Evolutionary conservation across 2,113 vertebrate species (phyloP).

Genomic region (Apeltes quadracus): DNA sequence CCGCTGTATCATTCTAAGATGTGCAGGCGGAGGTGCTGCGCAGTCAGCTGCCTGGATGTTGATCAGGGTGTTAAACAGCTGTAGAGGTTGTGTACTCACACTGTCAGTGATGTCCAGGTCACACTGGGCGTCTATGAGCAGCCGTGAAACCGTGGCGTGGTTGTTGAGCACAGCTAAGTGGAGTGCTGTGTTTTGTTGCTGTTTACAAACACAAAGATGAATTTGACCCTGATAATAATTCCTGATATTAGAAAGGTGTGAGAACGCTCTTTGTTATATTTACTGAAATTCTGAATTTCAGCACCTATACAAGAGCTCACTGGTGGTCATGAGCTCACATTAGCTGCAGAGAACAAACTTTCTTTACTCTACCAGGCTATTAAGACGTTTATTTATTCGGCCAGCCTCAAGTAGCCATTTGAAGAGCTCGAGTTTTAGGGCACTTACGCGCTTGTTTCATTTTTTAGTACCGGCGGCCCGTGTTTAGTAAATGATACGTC

Average conservation of each 20-base stretch:
- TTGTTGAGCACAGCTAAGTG: constrained; percentile 85
- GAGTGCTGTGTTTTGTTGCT: constrained; percentile 83
- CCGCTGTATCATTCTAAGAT: not conserved
- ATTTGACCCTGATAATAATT: not conserved
- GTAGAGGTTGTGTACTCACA: constrained; percentile 75
- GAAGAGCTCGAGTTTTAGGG: too few species aligned
- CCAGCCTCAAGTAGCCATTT: too few species aligned
- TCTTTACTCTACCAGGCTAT: too few species aligned
- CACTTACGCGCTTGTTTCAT: too few species aligned
- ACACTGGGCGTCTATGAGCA: constrained; percentile 81
- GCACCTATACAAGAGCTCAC: not conserved
- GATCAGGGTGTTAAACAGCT: not conserved
- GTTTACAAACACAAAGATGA: constrained; percentile 23
- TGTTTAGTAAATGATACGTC: not conserved
- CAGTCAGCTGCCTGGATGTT: not conserved
- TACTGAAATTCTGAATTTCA: not conserved
- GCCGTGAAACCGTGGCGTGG: constrained; percentile 79
- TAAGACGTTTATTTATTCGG: too few species aligned
- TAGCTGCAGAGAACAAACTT: not conserved
- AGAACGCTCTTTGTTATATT: not conserved
- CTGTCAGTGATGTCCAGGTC: constrained; percentile 86
- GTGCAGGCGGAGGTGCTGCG: not conserved
- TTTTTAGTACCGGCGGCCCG: too few species aligned
- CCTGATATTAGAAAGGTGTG: not conserved
- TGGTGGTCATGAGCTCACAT: not conserved